Percentiles rank a stretch among this genome's conserved stretches.
Evolutionary conservation across 2,888 invertebrate species (phyloP).

Genomic region (Limnephilus marmoratus): DNA sequence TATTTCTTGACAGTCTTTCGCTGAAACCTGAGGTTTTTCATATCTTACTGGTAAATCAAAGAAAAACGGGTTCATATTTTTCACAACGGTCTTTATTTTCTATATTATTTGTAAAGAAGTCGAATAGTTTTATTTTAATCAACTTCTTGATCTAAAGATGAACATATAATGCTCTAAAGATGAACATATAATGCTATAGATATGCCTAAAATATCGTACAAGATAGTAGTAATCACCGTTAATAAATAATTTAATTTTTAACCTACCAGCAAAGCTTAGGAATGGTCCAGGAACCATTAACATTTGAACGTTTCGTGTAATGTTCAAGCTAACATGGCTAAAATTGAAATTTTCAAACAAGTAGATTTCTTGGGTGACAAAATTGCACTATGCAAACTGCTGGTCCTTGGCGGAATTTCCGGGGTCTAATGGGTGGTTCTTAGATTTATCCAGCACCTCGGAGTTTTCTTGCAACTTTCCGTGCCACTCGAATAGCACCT

Average conservation of each 20-base stretch:
- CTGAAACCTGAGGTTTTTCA: not conserved
- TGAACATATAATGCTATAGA: too few relatives aligned
- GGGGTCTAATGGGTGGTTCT: constrained; percentile 7
- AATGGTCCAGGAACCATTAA: not conserved
- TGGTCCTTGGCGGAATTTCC: not conserved
- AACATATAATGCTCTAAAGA: too few relatives aligned
- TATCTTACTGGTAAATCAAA: not conserved
- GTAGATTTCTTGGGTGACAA: not conserved
- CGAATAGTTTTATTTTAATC: too few relatives aligned
- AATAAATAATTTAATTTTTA: too few relatives aligned
- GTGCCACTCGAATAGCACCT: constrained; percentile 6
- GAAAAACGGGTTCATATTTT: too few relatives aligned
- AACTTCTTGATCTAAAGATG: too few relatives aligned
- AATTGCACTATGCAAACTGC: not conserved
- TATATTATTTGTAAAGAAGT: too few relatives aligned
- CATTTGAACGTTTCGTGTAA: too few relatives aligned
- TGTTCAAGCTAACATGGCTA: too few relatives aligned
- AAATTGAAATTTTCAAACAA: not conserved
- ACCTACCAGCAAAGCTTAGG: not conserved
- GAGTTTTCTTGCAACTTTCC: constrained; percentile 10
- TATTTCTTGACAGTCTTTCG: not conserved
- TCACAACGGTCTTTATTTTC: too few relatives aligned
- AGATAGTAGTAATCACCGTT: too few relatives aligned
- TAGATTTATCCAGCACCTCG: not conserved
- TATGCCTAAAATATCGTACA: too few relatives aligned